phyloP scores from a whole-genome alignment of 2,888 invertebrate species.

The Blastobasis lacticolella region DNA sequence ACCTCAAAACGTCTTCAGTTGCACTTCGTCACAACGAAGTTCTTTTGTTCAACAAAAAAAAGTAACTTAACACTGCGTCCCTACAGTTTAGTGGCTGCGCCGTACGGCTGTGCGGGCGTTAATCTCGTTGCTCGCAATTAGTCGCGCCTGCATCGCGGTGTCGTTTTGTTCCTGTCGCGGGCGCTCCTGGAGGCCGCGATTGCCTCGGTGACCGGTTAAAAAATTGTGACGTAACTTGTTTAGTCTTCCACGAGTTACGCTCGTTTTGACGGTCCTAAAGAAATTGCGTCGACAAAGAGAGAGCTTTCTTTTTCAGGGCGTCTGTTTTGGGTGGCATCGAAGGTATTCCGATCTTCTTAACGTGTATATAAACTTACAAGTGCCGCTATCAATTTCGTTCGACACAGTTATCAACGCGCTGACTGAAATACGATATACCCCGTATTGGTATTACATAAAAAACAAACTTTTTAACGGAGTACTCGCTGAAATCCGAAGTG shows the following conservation, averaged over 20 bases:
- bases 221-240: background rate
- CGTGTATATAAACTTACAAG: no score
- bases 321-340: no score
- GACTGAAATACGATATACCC: no score
- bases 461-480: no score
- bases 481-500: no score
- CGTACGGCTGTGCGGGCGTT: constrained; percentile 42
- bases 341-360: no score
- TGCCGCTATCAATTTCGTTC: no score
- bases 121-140: constrained; percentile 69
- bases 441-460: no score
- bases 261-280: no score
- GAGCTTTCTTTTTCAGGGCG: no score
- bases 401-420: no score
- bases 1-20: background rate
- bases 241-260: background rate
- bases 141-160: constrained; percentile 46
- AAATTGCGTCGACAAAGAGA: no score
- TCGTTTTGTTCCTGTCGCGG: constrained; percentile 25
- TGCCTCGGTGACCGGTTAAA: constrained; percentile 4
- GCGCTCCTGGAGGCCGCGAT: constrained; percentile 9
- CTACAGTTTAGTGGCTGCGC: constrained; percentile 40
- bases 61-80: constrained; percentile 22
- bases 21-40: background rate
- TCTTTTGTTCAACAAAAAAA: constrained; percentile 47